Percentiles rank a stretch among this genome's conserved stretches.
These are phyloP conservation scores for Naso thynnoides DNA, from an alignment of 2,797 vertebrate species.

Conservation along the genomic window DNA sequence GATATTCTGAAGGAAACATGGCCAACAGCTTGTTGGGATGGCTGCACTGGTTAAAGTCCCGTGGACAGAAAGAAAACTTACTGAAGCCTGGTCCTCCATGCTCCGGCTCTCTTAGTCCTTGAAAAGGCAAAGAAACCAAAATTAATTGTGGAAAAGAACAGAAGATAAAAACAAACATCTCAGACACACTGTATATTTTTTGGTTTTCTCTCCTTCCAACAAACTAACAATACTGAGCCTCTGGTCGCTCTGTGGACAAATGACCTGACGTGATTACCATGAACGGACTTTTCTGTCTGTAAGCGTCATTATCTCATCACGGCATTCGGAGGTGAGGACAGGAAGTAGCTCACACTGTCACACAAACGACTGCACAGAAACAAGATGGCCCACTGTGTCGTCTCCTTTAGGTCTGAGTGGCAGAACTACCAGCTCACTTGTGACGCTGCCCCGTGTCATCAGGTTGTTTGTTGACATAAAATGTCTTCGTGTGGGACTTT, in stretches of 20 bases:
- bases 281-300: too few relatives aligned
- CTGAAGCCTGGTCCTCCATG: slow-evolving; percentile 83
- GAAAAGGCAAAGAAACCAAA: slow-evolving; percentile 30
- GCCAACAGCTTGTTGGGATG: too few relatives aligned
- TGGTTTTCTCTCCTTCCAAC: neutral
- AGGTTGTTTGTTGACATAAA: neutral
- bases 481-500: neutral
- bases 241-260: neutral
- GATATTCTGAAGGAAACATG: too few relatives aligned
- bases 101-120: slow-evolving; percentile 89
- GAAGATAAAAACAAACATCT: slow-evolving; percentile 14
- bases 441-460: neutral
- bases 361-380: neutral
- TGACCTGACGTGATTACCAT: neutral
- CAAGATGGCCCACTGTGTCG: neutral
- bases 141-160: slow-evolving; percentile 43
- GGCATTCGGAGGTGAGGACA: neutral
- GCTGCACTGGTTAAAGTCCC: too few relatives aligned
- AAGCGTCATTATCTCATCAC: neutral
- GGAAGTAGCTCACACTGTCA: neutral
- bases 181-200: neutral
- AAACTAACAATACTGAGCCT: neutral
- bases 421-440: neutral
- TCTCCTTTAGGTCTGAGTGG: neutral
- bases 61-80: slow-evolving; percentile 66